Evolutionary conservation across 2,888 invertebrate genomes (phyloP).

Genomic region (Ellobium chinense): DNA sequence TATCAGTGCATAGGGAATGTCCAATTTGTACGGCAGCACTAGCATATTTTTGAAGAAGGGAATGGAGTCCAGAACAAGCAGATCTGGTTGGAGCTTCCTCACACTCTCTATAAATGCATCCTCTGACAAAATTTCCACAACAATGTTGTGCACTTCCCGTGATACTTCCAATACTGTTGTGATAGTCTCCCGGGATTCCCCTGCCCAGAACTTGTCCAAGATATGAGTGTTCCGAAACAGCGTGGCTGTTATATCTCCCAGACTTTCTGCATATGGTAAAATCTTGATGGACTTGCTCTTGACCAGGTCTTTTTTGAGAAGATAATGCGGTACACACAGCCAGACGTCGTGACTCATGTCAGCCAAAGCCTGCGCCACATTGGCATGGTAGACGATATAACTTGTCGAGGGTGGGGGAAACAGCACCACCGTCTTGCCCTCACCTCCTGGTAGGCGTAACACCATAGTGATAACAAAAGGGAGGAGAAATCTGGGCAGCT

Average conservation of each 20-base stretch:
- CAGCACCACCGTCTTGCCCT: constrained; percentile 30
- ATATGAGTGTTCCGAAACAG: neutral
- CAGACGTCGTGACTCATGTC: constrained; percentile 39
- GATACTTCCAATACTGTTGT: neutral
- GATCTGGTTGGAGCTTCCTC: constrained; percentile 39
- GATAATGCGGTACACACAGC: constrained; percentile 4
- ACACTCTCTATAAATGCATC: constrained; percentile 21
- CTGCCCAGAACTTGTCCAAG: neutral
- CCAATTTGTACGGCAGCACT: constrained; percentile 47
- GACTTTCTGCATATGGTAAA: neutral
- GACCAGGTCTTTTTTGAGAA: neutral
- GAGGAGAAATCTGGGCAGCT: too few species aligned
- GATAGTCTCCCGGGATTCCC: neutral
- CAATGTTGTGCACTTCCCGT: neutral
- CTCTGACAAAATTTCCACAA: neutral
- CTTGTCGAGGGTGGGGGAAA: constrained; percentile 19
- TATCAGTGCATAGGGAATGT: constrained; percentile 44
- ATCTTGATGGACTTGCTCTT: constrained; percentile 3
- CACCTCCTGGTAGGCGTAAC: neutral
- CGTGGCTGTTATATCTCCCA: neutral
- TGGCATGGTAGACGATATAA: constrained; percentile 40
- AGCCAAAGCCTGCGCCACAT: constrained; percentile 32
- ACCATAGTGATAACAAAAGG: too few species aligned
- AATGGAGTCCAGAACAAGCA: constrained; percentile 47
- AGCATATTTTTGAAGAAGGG: constrained; percentile 41